phyloP scores from a whole-genome alignment of 2,797 vertebrate genomes.

The Microchirus variegatus region DNA sequence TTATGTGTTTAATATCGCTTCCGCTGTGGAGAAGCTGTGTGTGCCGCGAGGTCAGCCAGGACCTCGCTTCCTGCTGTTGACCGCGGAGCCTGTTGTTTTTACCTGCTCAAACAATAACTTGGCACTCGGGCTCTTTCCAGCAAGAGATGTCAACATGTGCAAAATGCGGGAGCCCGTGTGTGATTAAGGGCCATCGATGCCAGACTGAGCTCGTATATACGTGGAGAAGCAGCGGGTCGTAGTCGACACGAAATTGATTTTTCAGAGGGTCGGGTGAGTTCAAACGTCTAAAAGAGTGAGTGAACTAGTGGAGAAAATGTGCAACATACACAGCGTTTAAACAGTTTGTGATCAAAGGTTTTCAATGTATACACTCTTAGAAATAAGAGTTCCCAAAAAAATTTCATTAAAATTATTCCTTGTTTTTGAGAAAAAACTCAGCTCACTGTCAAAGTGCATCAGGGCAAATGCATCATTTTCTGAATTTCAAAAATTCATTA shows the following conservation, averaged over 20 bases:
- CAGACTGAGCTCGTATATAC: slow-evolving; percentile 4
- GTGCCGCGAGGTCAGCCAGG: slow-evolving; percentile 15
- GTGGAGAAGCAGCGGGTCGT: slow-evolving; percentile 3
- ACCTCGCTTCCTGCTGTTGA: slow-evolving; percentile 70
- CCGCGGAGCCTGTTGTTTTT: slow-evolving; percentile 61
- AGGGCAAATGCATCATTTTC: too few species aligned
- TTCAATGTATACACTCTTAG: too few species aligned
- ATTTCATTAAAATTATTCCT: too few species aligned
- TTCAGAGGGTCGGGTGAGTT: slow-evolving; percentile 19
- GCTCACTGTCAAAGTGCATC: too few species aligned
- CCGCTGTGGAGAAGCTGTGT: slow-evolving; percentile 46
- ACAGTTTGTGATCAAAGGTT: too few species aligned
- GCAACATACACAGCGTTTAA: too few species aligned
- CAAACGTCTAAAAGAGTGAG: not conserved
- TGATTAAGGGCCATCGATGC: slow-evolving; percentile 20
- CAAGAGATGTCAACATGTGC: slow-evolving; percentile 41
- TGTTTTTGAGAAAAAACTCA: too few species aligned
- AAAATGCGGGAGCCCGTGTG: slow-evolving; percentile 15
- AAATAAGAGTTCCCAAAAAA: too few species aligned
- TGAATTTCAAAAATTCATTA: too few species aligned
- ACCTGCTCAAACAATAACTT: slow-evolving; percentile 66
- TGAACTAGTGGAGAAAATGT: not conserved
- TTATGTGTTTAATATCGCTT: slow-evolving; percentile 46
- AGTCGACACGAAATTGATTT: slow-evolving; percentile 18
- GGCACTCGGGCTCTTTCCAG: slow-evolving; percentile 29